phyloP scores from a whole-genome alignment of 37 sponge, comb jelly and placozoan genomes.

The Petrosia ficiformis region DNA sequence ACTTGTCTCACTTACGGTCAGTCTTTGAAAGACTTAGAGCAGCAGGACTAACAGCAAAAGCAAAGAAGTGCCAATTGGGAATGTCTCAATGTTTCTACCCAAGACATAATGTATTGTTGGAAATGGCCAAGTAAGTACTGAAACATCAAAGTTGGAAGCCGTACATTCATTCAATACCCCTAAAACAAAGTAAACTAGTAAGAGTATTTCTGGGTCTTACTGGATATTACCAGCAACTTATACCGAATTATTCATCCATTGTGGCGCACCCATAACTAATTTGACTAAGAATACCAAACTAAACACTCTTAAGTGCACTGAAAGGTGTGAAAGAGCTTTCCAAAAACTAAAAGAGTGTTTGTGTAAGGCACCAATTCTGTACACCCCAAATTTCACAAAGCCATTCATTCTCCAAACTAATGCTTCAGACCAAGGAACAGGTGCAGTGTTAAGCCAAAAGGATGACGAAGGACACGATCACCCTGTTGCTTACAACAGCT shows the following conservation, averaged over 20 bases:
- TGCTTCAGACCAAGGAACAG: conserved; percentile 50
- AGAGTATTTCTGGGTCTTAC: conserved; percentile 41
- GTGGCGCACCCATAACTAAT: conserved; percentile 19
- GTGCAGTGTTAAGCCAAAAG: no score
- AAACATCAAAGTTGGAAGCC: no score
- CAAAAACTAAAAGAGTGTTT: conserved; percentile 11
- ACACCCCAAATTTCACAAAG: conserved; percentile 15
- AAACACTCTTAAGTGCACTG: conserved; percentile 17
- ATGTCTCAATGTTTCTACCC: no score
- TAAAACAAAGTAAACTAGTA: conserved; percentile 18
- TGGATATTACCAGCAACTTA: conserved; percentile 45
- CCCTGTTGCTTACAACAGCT: conserved; percentile 28
- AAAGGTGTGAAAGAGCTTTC: conserved; percentile 46
- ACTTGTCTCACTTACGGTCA: no score
- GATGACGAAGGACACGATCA: conserved; percentile 30
- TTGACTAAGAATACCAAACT: conserved; percentile 28
- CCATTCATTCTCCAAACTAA: conserved; percentile 44
- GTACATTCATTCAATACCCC: background rate
- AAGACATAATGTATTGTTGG: no score
- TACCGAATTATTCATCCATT: conserved; percentile 19
- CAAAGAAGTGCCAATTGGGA: no score
- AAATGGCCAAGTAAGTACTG: no score
- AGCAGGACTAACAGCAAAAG: no score
- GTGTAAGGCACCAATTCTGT: conserved; percentile 25
- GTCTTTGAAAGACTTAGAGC: no score